Conservation (phyloP, 2,888 invertebrate species). For the Cosmorhoe ocellata region DNA sequence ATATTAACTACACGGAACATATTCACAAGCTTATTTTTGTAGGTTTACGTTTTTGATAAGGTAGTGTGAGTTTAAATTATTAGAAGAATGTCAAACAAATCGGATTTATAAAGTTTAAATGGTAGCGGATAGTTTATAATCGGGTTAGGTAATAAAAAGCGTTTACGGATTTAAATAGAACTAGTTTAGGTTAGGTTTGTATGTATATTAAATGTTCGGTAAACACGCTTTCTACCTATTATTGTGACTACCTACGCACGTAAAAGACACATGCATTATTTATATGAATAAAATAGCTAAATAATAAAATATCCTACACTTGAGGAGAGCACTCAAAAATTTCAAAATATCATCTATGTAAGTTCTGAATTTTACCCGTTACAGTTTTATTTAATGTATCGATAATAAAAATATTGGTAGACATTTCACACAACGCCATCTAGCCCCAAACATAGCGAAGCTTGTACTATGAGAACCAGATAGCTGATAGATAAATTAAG, state of each 20-base stretch:
- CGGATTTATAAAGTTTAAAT: slow-evolving; percentile 23
- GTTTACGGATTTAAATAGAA: not conserved
- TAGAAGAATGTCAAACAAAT: slow-evolving; percentile 10
- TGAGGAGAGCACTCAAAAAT: too few species aligned
- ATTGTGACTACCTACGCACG: slow-evolving; percentile 5
- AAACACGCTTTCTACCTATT: not conserved
- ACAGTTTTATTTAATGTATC: too few species aligned
- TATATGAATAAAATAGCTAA: too few species aligned
- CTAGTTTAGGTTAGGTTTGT: not conserved
- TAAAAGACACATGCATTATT: too few species aligned
- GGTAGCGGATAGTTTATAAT: slow-evolving; percentile 15
- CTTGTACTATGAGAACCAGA: too few species aligned
- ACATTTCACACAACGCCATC: too few species aligned
- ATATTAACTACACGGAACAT: slow-evolving; percentile 22
- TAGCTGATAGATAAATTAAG: too few species aligned
- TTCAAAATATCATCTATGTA: too few species aligned
- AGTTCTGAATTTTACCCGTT: too few species aligned
- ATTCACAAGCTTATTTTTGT: slow-evolving; percentile 23
- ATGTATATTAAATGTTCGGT: slow-evolving; percentile 10
- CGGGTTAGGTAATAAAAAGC: slow-evolving; percentile 11
- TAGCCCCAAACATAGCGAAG: too few species aligned
- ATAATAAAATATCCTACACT: too few species aligned
- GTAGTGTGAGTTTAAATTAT: slow-evolving; percentile 30
- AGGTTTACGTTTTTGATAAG: slow-evolving; percentile 19
- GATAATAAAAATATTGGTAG: too few species aligned